Conservation (phyloP, 2,113 vertebrate species). For the Rhineura floridana region DNA sequence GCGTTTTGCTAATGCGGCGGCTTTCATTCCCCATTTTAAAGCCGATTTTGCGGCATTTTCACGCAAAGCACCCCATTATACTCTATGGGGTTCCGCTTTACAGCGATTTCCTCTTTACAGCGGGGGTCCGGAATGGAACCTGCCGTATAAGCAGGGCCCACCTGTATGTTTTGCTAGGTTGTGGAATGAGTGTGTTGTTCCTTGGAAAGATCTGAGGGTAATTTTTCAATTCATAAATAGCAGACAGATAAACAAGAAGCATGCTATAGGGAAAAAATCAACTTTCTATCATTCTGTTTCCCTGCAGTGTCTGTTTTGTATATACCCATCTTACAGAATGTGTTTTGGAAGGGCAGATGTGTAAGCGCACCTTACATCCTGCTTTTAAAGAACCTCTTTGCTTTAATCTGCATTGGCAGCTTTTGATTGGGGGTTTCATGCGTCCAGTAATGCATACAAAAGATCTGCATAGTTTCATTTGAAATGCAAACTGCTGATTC, state of each 20-base stretch:
- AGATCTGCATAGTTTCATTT: conserved; percentile 16
- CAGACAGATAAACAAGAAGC: background rate
- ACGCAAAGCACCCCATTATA: too few relatives aligned
- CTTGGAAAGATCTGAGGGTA: fast-evolving
- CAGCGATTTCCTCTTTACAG: too few relatives aligned
- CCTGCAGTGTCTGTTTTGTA: background rate
- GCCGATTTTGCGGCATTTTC: too few relatives aligned
- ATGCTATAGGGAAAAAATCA: background rate
- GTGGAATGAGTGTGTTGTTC: background rate
- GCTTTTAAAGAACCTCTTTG: background rate
- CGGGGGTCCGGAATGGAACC: too few relatives aligned
- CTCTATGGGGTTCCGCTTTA: too few relatives aligned
- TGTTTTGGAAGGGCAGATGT: background rate
- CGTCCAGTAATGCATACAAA: background rate
- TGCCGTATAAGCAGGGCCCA: too few relatives aligned
- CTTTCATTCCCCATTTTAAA: too few relatives aligned
- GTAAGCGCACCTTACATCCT: background rate
- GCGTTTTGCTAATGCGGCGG: too few relatives aligned
- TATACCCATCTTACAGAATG: background rate
- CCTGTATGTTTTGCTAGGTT: conserved; percentile 2
- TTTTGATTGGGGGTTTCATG: background rate
- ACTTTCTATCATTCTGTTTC: background rate
- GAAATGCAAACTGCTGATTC: conserved; percentile 16
- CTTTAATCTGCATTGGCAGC: background rate
- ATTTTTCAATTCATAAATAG: background rate